phyloP scores from a whole-genome alignment of 2,797 vertebrate genomes.

The Spheniscus humboldti region DNA sequence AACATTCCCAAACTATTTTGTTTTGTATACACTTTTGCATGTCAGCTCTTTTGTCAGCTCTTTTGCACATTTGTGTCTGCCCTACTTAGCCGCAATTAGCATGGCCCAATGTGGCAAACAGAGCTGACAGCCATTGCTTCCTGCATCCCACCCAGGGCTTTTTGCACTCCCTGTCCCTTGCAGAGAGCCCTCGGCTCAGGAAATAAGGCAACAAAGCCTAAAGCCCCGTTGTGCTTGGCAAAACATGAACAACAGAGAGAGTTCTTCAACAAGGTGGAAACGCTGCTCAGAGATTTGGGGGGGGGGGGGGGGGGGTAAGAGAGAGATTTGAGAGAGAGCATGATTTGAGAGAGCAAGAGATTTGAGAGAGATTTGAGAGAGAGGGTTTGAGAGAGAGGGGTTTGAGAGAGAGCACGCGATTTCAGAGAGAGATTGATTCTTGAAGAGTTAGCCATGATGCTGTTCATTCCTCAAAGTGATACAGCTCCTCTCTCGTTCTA shows the following conservation, averaged over 20 bases:
- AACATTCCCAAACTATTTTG: neutral
- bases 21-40: neutral
- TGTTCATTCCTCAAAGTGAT: neutral
- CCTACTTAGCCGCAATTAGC: neutral
- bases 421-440: too few relatives aligned
- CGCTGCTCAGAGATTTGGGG: neutral
- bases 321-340: too few relatives aligned
- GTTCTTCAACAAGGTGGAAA: neutral
- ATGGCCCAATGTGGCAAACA: accelerated
- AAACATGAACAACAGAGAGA: neutral
- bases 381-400: too few relatives aligned
- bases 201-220: neutral
- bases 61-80: neutral
- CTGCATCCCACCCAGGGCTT: neutral
- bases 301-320: too few relatives aligned
- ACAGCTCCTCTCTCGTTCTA: neutral
- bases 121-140: neutral
- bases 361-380: too few relatives aligned
- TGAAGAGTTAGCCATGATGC: neutral
- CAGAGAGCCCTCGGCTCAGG: neutral
- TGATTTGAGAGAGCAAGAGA: too few relatives aligned
- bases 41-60: neutral
- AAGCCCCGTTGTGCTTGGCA: neutral
- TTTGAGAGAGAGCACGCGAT: too few relatives aligned
- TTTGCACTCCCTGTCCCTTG: neutral